phyloP scores from a whole-genome alignment of 2,888 invertebrate species.

The Drosophila multiciliata region DNA sequence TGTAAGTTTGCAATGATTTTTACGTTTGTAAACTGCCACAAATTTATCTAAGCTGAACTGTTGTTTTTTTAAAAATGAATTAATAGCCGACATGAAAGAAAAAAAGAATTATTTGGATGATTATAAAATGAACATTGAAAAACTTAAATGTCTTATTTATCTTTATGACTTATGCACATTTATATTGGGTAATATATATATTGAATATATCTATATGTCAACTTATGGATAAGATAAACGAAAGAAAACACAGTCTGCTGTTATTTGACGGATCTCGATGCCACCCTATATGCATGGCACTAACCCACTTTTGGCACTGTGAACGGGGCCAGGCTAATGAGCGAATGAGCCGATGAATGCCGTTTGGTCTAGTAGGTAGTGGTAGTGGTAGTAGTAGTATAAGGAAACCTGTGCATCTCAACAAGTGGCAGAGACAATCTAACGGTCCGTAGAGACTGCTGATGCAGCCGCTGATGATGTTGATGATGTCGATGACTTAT shows the following conservation, averaged over 20 bases:
- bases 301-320: constrained; percentile 45
- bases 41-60: neutral
- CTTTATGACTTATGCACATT: too few species aligned
- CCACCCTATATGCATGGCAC: constrained; percentile 34
- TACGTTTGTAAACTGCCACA: neutral
- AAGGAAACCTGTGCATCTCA: constrained; percentile 63
- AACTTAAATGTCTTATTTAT: neutral
- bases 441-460: constrained; percentile 50
- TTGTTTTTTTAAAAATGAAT: neutral
- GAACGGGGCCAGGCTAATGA: constrained; percentile 71
- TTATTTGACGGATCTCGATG: constrained; percentile 24
- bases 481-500: constrained; percentile 62
- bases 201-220: neutral
- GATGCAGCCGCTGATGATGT: neutral
- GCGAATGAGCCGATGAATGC: constrained; percentile 32
- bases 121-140: neutral
- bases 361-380: constrained; percentile 5
- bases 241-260: neutral
- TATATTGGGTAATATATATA: neutral
- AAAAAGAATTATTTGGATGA: neutral
- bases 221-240: neutral
- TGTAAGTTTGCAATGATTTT: neutral
- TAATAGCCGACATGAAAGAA: neutral
- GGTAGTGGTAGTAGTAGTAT: constrained; percentile 22
- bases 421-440: constrained; percentile 30